Evolutionary conservation across 53 echinoderm and acorn worm genomes (phyloP).

Genomic region (Patiria pectinifera): DNA sequence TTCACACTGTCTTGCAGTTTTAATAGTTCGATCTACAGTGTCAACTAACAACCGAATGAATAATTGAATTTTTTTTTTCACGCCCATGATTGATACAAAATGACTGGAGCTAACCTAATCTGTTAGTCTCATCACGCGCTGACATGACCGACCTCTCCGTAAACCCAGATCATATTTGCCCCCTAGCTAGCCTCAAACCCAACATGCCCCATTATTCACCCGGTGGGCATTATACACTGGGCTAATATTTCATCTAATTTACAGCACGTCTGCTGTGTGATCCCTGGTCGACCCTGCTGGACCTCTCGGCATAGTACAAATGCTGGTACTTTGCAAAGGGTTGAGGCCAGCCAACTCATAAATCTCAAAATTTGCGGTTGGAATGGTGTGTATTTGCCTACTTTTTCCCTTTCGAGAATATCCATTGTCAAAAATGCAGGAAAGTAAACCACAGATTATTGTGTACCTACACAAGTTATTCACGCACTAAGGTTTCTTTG

Average conservation of each 20-base stretch:
- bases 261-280: conserved; percentile 2
- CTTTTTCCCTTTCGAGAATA: not conserved
- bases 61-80: not conserved
- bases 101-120: not conserved
- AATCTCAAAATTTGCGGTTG: conserved; percentile 18
- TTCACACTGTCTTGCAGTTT: not conserved
- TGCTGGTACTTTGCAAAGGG: conserved; percentile 1
- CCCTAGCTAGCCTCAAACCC: not conserved
- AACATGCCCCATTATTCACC: conserved; percentile 10
- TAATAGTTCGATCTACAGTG: not conserved
- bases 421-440: not conserved
- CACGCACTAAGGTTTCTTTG: not conserved
- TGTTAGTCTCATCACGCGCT: not conserved
- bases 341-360: not conserved
- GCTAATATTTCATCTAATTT: conserved; percentile 35
- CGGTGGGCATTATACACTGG: not conserved
- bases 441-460: not conserved
- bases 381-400: not conserved
- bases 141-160: not conserved
- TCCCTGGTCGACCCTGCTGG: not conserved
- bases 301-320: conserved; percentile 7
- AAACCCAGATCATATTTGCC: not conserved
- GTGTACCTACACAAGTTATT: not conserved
- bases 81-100: not conserved
- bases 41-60: not conserved